A percentile compares a stretch with the other conserved stretches of the same genome.
phyloP scores from a whole-genome alignment of 2,113 vertebrate species.

The Terrapene triunguis region DNA sequence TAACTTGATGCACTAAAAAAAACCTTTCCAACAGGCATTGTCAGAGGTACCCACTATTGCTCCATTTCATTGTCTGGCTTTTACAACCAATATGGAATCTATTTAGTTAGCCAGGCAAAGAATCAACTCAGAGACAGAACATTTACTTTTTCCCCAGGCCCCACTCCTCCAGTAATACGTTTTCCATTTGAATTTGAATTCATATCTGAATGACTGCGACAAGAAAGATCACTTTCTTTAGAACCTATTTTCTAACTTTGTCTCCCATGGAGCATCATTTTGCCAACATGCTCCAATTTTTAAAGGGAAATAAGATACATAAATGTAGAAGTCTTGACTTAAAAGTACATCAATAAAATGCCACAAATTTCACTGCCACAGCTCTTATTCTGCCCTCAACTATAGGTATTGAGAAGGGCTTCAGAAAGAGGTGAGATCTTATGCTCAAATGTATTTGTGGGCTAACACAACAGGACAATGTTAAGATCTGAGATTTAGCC shows the following conservation, averaged over 20 bases:
- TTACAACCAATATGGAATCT: background rate
- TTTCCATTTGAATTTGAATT: background rate
- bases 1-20: accelerated
- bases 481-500: background rate
- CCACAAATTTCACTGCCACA: background rate
- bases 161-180: background rate
- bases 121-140: background rate
- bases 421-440: background rate
- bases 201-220: background rate
- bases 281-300: background rate
- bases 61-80: background rate
- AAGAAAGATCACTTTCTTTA: background rate
- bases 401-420: background rate
- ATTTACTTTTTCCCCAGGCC: background rate
- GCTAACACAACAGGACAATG: background rate
- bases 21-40: background rate
- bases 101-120: background rate
- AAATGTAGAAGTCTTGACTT: background rate
- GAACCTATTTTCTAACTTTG: background rate
- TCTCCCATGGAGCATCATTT: background rate
- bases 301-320: background rate
- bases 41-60: background rate
- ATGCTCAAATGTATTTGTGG: background rate
- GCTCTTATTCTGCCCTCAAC: background rate
- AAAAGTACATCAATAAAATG: background rate